These are phyloP conservation scores for Rhynchonycteris naso DNA, from an alignment of 2,797 vertebrate species.

Conservation along the genomic window DNA sequence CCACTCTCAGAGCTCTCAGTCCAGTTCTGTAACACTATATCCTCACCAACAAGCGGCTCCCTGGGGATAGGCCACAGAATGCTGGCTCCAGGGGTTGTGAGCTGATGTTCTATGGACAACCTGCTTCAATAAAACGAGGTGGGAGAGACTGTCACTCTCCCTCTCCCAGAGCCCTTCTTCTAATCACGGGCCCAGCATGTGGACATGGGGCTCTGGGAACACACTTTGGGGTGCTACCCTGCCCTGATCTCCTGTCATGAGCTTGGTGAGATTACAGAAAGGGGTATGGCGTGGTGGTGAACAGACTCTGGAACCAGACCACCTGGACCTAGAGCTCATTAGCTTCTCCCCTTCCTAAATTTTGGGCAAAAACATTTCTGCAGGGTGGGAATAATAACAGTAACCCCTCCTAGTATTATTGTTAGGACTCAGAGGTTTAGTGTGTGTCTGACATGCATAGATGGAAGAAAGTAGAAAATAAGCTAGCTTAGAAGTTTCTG, in stretches of 20 bases:
- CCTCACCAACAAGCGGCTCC: background rate
- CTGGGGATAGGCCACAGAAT: background rate
- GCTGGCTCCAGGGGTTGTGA: background rate
- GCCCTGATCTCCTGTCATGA: background rate
- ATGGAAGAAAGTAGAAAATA: background rate
- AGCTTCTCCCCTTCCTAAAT: background rate
- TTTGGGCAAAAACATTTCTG: background rate
- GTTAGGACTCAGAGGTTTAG: background rate
- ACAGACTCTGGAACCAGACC: background rate
- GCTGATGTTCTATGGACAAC: too few relatives aligned
- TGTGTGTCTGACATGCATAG: background rate
- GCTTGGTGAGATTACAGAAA: background rate
- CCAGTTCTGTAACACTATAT: background rate
- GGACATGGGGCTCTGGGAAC: background rate
- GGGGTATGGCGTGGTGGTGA: background rate
- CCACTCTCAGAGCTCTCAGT: background rate
- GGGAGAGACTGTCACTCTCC: background rate
- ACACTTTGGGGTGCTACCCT: background rate
- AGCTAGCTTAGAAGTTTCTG: background rate
- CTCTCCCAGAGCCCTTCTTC: background rate
- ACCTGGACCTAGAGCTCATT: background rate
- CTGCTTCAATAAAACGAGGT: background rate
- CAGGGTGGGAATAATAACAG: background rate
- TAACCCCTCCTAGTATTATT: background rate
- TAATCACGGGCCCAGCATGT: background rate